phyloP scores from a whole-genome alignment of 2,113 vertebrate genomes.

The Polypterus senegalus region DNA sequence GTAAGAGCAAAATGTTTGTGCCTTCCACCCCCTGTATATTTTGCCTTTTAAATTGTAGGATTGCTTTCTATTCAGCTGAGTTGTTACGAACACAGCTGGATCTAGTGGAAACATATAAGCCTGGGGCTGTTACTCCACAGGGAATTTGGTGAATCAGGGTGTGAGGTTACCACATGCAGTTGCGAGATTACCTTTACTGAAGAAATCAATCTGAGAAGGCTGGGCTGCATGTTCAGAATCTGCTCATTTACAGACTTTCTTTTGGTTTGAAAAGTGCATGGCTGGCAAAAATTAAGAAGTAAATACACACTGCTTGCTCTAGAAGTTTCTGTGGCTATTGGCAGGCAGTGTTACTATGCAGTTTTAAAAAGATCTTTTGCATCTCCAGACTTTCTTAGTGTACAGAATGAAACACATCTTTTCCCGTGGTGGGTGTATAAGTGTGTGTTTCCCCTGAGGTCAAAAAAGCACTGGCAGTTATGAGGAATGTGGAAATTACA shows the following conservation, averaged over 20 bases:
- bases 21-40: constrained; percentile 31
- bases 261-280: constrained; percentile 40
- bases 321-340: constrained; percentile 35
- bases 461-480: constrained; percentile 17
- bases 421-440: constrained; percentile 12
- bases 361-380: constrained; percentile 5
- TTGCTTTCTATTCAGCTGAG: constrained; percentile 37
- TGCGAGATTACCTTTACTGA: constrained; percentile 42
- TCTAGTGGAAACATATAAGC: constrained; percentile 54
- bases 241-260: constrained; percentile 45
- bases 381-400: constrained; percentile 22
- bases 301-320: constrained; percentile 29
- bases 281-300: constrained; percentile 37
- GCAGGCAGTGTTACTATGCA: constrained; percentile 17
- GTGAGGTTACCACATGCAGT: constrained; percentile 39
- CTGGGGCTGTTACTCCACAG: constrained; percentile 49
- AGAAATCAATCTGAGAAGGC: constrained; percentile 39
- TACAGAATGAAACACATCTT: constrained; percentile 5
- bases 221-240: constrained; percentile 29
- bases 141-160: constrained; percentile 38
- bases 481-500: constrained; percentile 39
- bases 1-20: neutral
- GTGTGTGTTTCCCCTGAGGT: constrained; percentile 26
- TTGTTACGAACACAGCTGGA: constrained; percentile 55
- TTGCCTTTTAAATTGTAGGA: constrained; percentile 39